These are phyloP conservation scores for Aphelenchoides besseyi DNA, from an alignment of 1,140 invertebrate genomes.

Conservation along the genomic window DNA sequence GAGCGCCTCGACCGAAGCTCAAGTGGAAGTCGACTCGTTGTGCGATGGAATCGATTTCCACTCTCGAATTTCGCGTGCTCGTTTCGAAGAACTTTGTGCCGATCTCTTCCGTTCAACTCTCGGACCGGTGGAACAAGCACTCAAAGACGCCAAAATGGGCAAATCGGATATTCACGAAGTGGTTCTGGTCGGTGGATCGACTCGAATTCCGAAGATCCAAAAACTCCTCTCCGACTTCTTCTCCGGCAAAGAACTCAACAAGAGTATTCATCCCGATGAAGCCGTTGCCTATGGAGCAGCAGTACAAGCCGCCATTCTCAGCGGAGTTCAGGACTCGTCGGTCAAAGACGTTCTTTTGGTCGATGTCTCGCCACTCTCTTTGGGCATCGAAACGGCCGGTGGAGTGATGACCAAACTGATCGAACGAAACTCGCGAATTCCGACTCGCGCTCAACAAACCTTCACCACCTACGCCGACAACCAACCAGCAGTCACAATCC, in stretches of 20 bases:
- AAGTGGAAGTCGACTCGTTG: constrained; percentile 87
- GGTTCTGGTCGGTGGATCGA: constrained; percentile 94
- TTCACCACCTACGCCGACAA: constrained; percentile 96
- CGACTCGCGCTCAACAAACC: constrained; percentile 89
- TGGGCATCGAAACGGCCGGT: constrained; percentile 96
- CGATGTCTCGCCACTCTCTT: constrained; percentile 86
- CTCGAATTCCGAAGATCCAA: constrained; percentile 95
- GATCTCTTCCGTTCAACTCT: constrained; percentile 83
- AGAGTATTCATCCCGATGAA: constrained; percentile 70
- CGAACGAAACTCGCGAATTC: constrained; percentile 85
- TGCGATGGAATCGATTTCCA: constrained; percentile 95
- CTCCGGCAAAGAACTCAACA: constrained; percentile 93
- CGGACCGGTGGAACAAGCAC: constrained; percentile 88
- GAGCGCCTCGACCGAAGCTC: constrained; percentile 86
- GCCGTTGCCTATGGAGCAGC: constrained; percentile 65
- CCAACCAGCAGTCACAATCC: constrained; percentile 85
- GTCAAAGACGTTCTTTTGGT: constrained; percentile 84
- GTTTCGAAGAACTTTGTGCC: constrained; percentile 88
- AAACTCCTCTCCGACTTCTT: constrained; percentile 73
- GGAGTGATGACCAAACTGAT: constrained; percentile 83
- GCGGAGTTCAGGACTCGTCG: constrained; percentile 87
- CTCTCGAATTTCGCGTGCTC: constrained; percentile 85
- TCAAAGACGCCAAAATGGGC: constrained; percentile 88
- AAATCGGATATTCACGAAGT: constrained; percentile 88
- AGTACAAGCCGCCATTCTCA: constrained; percentile 74